phyloP scores from a whole-genome alignment of 2,113 vertebrate genomes.

The Malurus cyaneus region DNA sequence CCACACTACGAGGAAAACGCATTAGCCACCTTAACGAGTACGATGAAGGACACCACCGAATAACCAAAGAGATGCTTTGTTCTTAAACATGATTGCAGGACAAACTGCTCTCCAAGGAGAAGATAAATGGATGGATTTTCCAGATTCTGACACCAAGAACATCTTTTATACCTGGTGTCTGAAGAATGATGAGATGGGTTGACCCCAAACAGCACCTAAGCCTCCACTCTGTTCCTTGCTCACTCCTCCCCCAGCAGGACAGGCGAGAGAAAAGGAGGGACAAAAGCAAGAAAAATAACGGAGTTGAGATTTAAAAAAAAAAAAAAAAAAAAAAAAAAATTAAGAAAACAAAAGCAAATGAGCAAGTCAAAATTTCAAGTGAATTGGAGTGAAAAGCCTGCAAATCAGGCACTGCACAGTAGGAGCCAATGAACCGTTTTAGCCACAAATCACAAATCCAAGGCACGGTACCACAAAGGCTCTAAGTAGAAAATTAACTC shows the following conservation, averaged over 20 bases:
- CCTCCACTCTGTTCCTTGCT: accelerated
- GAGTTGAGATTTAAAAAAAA: background rate
- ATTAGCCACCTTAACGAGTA: background rate
- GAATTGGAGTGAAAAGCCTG: background rate
- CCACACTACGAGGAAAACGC: background rate
- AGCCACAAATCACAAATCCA: background rate
- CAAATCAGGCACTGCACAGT: background rate
- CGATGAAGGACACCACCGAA: background rate
- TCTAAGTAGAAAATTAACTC: background rate
- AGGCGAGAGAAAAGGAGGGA: background rate
- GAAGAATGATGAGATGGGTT: background rate
- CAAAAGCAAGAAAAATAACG: background rate
- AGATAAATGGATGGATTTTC: background rate
- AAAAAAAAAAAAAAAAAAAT: background rate
- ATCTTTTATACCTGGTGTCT: background rate
- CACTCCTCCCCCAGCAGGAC: background rate
- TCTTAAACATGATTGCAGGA: background rate
- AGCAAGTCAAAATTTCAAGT: background rate
- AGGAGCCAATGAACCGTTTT: background rate
- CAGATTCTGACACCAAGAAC: background rate
- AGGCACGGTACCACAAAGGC: background rate
- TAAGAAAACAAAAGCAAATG: background rate
- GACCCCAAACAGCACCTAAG: background rate
- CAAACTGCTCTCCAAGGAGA: background rate
- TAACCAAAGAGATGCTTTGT: background rate